Evolutionary conservation across 2,888 invertebrate genomes (phyloP).

Genomic region (Eucera pruinosa): DNA sequence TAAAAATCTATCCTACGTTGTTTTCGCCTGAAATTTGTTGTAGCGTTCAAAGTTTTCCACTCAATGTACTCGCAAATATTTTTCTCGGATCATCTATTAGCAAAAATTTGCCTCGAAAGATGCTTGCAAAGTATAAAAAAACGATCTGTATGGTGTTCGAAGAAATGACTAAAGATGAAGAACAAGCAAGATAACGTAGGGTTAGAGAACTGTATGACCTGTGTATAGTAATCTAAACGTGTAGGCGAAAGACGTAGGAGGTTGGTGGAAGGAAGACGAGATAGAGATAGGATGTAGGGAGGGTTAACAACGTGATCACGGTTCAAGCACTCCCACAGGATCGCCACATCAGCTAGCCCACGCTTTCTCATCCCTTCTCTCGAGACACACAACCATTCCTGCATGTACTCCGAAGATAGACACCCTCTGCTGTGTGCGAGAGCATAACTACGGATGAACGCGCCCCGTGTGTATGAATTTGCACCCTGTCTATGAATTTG

Average conservation of each 20-base stretch:
- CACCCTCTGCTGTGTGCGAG: background rate
- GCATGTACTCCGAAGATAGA: conserved; percentile 19
- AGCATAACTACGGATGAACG: conserved; percentile 2
- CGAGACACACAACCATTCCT: conserved; percentile 16
- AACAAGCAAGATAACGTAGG: too few relatives aligned
- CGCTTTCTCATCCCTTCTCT: conserved; percentile 42
- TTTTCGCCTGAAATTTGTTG: too few relatives aligned
- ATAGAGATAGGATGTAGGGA: conserved; percentile 52
- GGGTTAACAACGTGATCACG: conserved; percentile 78
- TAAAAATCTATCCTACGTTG: too few relatives aligned
- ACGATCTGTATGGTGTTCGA: too few relatives aligned
- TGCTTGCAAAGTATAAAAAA: too few relatives aligned
- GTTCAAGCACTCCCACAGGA: conserved; percentile 78
- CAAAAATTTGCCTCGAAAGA: too few relatives aligned
- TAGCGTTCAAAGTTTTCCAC: too few relatives aligned
- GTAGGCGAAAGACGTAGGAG: conserved; percentile 32
- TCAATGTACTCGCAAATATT: too few relatives aligned
- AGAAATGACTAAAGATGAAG: too few relatives aligned
- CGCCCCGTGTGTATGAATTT: background rate
- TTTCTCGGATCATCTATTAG: too few relatives aligned
- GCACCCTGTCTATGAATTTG: background rate
- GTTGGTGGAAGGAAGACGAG: conserved; percentile 11
- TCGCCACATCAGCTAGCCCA: conserved; percentile 69
- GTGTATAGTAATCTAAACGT: too few relatives aligned
- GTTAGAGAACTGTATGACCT: too few relatives aligned